These are phyloP conservation scores for Eulemur macaco DNA, from an alignment of 2,113 vertebrate genomes.

Conservation along the genomic window DNA sequence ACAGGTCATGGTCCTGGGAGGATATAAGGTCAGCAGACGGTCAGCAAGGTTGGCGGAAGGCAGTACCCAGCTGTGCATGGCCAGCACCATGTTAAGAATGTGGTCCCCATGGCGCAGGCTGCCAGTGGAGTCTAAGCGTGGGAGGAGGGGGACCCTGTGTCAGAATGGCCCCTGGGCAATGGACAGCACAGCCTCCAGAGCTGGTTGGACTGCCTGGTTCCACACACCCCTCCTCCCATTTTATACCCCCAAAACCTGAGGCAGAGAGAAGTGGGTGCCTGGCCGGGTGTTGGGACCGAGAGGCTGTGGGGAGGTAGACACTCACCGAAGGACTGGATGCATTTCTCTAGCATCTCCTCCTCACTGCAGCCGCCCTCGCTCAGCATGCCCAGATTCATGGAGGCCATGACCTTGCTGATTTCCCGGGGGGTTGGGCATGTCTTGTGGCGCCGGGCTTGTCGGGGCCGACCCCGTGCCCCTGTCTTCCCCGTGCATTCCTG, in stretches of 20 bases:
- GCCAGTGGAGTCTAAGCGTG: slow-evolving; percentile 74
- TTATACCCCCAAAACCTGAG: not conserved
- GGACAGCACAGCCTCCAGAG: not conserved
- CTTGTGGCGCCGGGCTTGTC: slow-evolving; percentile 87
- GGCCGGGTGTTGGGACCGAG: no score
- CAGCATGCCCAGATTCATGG: slow-evolving; percentile 82
- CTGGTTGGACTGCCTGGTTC: not conserved
- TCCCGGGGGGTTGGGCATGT: slow-evolving; percentile 93
- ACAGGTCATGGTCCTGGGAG: slow-evolving; percentile 8
- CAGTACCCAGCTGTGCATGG: slow-evolving; percentile 84
- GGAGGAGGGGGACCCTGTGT: not conserved
- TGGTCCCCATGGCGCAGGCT: slow-evolving; percentile 75
- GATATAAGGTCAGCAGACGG: slow-evolving; percentile 83
- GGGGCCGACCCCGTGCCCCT: slow-evolving; percentile 67
- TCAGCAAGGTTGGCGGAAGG: slow-evolving; percentile 78
- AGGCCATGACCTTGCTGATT: slow-evolving; percentile 88
- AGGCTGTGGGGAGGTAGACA: not conserved
- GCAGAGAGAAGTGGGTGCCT: not conserved
- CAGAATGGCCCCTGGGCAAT: not conserved
- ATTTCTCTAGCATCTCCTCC: slow-evolving; percentile 91
- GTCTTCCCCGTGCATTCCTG: slow-evolving; percentile 83
- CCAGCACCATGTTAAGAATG: slow-evolving; percentile 81
- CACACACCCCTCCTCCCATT: not conserved
- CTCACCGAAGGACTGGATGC: slow-evolving; percentile 91
- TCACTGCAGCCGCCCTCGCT: slow-evolving; percentile 89